A percentile compares a stretch with the other conserved stretches of the same genome.
phyloP scores from a whole-genome alignment of 2,797 vertebrate species.

The Oreortyx pictus region DNA sequence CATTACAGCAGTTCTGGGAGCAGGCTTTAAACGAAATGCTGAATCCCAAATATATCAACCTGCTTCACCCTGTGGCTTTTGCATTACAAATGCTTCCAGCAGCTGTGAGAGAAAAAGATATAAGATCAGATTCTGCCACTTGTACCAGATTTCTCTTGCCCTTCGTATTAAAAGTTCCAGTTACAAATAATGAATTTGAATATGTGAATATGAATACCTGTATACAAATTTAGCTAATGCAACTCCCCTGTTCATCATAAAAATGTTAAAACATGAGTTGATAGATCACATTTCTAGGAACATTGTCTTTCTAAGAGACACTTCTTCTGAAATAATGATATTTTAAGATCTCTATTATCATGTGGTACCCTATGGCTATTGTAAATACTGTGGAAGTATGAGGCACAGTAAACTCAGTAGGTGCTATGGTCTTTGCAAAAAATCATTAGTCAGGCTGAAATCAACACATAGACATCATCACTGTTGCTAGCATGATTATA shows the following conservation, averaged over 20 bases:
- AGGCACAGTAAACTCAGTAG: background rate
- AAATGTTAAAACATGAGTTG: constrained; percentile 7
- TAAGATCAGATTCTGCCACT: background rate
- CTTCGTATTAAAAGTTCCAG: constrained; percentile 15
- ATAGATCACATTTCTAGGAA: background rate
- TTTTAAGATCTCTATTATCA: background rate
- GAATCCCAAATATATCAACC: constrained; percentile 24
- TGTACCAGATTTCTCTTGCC: constrained; percentile 1
- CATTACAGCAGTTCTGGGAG: constrained; percentile 14
- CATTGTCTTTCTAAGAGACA: background rate
- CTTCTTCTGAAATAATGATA: background rate
- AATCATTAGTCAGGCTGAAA: background rate
- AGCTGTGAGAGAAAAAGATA: background rate
- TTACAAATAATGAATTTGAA: constrained; percentile 2
- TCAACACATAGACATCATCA: background rate
- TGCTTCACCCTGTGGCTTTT: constrained; percentile 22
- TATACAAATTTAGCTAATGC: background rate
- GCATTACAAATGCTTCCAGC: constrained; percentile 29
- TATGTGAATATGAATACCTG: background rate
- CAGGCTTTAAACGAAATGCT: background rate
- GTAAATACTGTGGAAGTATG: background rate
- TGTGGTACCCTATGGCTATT: background rate
- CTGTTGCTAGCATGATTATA: background rate
- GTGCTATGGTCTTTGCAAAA: background rate
- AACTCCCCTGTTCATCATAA: background rate